A percentile compares a stretch with the other conserved stretches of the same genome.
Evolutionary conservation across 1,140 invertebrate species (phyloP).

Genomic region (Zaprionus gabonicus): DNA sequence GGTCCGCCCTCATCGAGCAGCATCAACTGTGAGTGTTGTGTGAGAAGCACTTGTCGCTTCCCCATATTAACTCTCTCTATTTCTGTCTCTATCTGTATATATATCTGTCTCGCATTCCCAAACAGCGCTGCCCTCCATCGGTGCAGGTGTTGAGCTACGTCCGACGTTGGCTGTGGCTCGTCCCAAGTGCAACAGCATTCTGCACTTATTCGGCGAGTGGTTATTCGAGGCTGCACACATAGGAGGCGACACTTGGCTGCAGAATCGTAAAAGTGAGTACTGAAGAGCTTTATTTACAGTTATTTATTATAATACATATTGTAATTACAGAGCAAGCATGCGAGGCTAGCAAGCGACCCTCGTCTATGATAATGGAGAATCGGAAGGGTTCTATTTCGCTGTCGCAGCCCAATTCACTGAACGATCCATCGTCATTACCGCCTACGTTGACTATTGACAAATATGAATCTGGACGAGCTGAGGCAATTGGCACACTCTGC

Average conservation of each 20-base stretch:
- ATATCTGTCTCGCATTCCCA: background rate
- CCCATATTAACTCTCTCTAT: conserved; percentile 49
- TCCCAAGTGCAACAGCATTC: conserved; percentile 96
- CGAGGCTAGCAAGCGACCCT: conserved; percentile 82
- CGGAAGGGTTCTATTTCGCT: conserved; percentile 83
- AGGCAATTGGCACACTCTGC: conserved; percentile 97
- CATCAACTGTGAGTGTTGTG: conserved; percentile 86
- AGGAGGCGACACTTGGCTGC: conserved; percentile 88
- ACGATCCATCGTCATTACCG: conserved; percentile 76
- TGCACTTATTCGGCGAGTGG: conserved; percentile 98
- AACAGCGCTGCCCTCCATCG: conserved; percentile 85
- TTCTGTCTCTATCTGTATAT: conserved; percentile 3
- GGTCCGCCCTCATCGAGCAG: conserved; percentile 89
- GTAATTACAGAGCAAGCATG: conserved; percentile 72
- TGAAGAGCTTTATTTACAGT: background rate
- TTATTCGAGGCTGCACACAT: conserved; percentile 97
- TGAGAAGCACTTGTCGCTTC: conserved; percentile 39
- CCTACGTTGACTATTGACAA: conserved; percentile 86
- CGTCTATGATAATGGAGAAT: conserved; percentile 84
- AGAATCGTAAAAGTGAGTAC: conserved; percentile 85
- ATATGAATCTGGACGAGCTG: conserved; percentile 94
- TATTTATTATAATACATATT: background rate
- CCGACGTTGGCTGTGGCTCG: conserved; percentile 90
- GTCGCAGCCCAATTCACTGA: conserved; percentile 82
- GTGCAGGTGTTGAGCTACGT: conserved; percentile 86